These are phyloP conservation scores for Oreochromis niloticus DNA, from an alignment of 2,113 vertebrate species.

Conservation along the genomic window DNA sequence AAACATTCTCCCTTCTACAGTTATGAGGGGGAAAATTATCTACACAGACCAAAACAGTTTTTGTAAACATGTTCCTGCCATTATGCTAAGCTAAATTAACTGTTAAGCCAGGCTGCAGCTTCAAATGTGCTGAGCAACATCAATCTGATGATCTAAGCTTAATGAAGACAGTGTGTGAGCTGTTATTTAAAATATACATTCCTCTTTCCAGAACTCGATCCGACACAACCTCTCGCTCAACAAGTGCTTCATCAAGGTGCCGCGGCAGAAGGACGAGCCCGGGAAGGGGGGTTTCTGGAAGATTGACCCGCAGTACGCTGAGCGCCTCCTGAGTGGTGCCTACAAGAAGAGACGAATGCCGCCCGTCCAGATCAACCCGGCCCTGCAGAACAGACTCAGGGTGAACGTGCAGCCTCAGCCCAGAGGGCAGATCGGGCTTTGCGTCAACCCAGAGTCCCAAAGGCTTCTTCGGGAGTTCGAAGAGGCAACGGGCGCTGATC, in stretches of 20 bases:
- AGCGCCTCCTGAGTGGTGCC: constrained; percentile 82
- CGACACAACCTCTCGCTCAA: constrained; percentile 96
- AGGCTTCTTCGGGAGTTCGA: constrained; percentile 84
- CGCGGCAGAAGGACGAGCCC: constrained; percentile 90
- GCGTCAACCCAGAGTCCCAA: constrained; percentile 76
- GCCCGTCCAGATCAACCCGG: constrained; percentile 83
- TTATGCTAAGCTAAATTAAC: background rate
- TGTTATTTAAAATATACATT: background rate
- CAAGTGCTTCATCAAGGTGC: constrained; percentile 98
- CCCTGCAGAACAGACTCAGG: constrained; percentile 68
- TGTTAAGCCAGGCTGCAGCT: background rate
- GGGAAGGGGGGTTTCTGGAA: constrained; percentile 97
- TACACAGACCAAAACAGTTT: background rate
- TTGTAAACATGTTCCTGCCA: background rate
- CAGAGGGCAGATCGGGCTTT: constrained; percentile 23
- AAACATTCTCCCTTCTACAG: background rate
- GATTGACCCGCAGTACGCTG: constrained; percentile 89
- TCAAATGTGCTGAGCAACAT: background rate
- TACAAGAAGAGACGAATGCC: constrained; percentile 86
- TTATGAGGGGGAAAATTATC: background rate
- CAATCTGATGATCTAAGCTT: background rate
- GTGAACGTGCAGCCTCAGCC: background rate
- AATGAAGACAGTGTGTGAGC: background rate
- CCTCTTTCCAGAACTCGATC: constrained; percentile 85
- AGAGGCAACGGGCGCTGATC: constrained; percentile 71